Conservation (phyloP, 92 coral and sea anemone genomes). For the Parazoanthus darwini region DNA sequence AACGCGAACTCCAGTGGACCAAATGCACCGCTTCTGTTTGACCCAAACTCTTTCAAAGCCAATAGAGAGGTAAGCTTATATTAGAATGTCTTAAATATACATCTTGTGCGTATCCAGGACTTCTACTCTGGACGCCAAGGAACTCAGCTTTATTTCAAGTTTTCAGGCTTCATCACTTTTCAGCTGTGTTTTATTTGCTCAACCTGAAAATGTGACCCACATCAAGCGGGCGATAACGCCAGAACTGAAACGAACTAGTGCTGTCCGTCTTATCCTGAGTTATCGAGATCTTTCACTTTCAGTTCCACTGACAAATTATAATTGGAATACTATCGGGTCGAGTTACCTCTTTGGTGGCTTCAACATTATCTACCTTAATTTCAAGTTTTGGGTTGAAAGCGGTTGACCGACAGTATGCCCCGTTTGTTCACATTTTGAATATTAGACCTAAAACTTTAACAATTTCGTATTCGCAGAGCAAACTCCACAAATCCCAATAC, state of each 20-base stretch:
- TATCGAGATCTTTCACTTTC: too few relatives aligned
- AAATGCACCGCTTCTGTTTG: constrained; percentile 65
- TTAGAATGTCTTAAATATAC: neutral
- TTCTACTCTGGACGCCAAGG: neutral
- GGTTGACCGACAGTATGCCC: neutral
- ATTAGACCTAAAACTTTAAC: too few relatives aligned
- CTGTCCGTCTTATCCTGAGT: too few relatives aligned
- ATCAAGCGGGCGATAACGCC: neutral
- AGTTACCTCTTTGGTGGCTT: neutral
- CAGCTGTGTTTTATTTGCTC: neutral
- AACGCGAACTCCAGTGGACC: constrained; percentile 4
- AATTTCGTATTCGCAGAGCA: neutral
- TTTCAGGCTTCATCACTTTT: too few relatives aligned
- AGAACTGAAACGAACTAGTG: too few relatives aligned
- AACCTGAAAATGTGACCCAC: neutral
- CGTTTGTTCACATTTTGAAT: neutral
- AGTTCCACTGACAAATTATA: too few relatives aligned
- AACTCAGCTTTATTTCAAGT: neutral
- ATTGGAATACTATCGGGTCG: neutral
- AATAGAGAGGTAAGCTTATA: constrained; percentile 77
- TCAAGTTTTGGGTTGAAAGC: neutral
- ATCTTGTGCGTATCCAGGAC: neutral
- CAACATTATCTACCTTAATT: neutral
- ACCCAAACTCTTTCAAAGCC: constrained; percentile 86
- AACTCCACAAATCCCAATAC: neutral